A percentile compares a stretch with the other conserved stretches of the same genome.
phyloP scores from a whole-genome alignment of 2,797 vertebrate genomes.

The Champsocephalus gunnari region DNA sequence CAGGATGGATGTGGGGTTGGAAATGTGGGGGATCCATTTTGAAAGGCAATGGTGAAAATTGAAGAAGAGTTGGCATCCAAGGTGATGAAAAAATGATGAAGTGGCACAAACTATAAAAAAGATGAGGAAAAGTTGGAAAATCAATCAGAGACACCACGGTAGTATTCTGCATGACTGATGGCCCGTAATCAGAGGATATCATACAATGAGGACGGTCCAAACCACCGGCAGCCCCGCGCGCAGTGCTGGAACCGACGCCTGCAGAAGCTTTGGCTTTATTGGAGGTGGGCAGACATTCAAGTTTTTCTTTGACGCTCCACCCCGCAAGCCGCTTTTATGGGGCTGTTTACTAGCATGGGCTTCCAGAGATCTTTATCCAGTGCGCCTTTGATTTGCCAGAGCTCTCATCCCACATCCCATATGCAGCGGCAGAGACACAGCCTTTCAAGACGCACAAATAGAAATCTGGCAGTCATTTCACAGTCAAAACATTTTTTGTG shows the following conservation, averaged over 20 bases:
- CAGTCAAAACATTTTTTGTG: constrained; percentile 70
- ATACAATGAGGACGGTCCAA: constrained; percentile 63
- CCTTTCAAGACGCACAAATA: constrained; percentile 83
- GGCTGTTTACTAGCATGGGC: constrained; percentile 85
- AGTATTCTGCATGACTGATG: constrained; percentile 63
- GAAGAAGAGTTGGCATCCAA: constrained; percentile 24
- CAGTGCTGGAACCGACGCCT: constrained; percentile 66
- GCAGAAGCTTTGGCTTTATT: constrained; percentile 82
- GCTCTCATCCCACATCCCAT: constrained; percentile 86
- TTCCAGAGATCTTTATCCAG: constrained; percentile 87
- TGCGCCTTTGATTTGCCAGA: constrained; percentile 84
- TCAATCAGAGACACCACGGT: constrained; percentile 34
- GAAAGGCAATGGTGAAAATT: constrained; percentile 33
- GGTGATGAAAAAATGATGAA: constrained; percentile 35
- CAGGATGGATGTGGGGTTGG: constrained; percentile 39
- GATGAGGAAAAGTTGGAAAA: constrained; percentile 52
- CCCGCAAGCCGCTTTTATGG: constrained; percentile 83
- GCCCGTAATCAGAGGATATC: constrained; percentile 67
- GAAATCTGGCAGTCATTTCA: constrained; percentile 86
- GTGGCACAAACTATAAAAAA: constrained; percentile 11
- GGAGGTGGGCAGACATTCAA: constrained; percentile 83
- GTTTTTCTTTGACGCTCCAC: constrained; percentile 82
- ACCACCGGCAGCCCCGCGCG: constrained; percentile 49
- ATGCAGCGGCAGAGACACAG: constrained; percentile 80
- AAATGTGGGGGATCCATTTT: constrained; percentile 42